Base-by-base conservation (phyloP, 1,140 invertebrate genomes). In the Drosophila grimshawi region DNA sequence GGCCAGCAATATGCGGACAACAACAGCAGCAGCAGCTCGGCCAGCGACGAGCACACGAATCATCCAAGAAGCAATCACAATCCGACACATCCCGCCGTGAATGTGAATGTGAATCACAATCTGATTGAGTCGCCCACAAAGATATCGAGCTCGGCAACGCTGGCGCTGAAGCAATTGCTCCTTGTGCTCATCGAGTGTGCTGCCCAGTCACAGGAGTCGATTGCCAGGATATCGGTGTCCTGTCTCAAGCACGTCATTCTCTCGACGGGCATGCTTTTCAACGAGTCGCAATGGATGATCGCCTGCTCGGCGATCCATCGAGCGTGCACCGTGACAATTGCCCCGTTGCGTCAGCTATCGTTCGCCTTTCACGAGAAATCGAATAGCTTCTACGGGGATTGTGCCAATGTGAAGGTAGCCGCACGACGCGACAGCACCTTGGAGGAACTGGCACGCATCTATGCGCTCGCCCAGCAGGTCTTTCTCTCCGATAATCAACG, bases 401-500 rank as follows among this genome's bases (percentile, higher is more conserved):
- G 97, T 64, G 97, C 97, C 3, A 97, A 97, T 69, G 97, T 99
- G 0, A 98, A 98, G 94, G 97, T 98, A 2, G 97, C 97, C 2
- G 97, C 97, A 0, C 94, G 97, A 33, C 95, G 96, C 70, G 97
- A 98, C 88, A 97, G 96, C 80, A 96, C 96, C 0, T 93, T 96
- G 5, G 95, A 96, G 80, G 97, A 98, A 86, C 96, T 96, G 80
- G 95, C 97, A 35, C 93, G 97, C 76, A 93, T 98, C 6, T 95
- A 96, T 77, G 96, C 97, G 43, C 94, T 98, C 69, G 96, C 97
- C 0, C 96, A 97, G 76, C 97, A 98, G 95, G 95, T 95, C 10
- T 95, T 95, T 69, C 89, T 95, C 33, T 95, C 94, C 55, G 95
- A 94, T 90, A 93, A 92, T 73, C 93, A 93, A 51, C 67, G 92